Percentiles rank a stretch among this genome's conserved stretches.
Evolutionary conservation across 2,113 vertebrate genomes (phyloP).

Genomic region (Fukomys damarensis): DNA sequence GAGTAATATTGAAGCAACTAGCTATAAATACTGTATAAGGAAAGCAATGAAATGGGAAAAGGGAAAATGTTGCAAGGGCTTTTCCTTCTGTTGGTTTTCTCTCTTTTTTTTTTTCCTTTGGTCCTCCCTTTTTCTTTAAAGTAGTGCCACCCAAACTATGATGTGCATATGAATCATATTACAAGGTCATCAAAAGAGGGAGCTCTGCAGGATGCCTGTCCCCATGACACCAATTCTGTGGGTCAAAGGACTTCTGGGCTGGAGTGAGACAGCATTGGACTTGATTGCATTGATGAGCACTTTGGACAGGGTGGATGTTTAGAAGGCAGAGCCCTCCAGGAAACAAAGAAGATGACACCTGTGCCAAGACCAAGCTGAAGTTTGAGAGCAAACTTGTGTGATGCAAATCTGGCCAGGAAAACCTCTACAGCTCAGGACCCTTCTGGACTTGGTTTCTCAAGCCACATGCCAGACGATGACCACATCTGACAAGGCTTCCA

Average conservation of each 20-base stretch:
- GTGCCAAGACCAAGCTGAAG: neutral
- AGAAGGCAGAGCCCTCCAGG: neutral
- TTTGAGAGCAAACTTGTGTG: no score
- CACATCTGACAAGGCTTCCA: neutral
- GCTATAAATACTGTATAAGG: neutral
- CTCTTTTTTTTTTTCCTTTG: neutral
- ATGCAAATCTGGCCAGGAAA: neutral
- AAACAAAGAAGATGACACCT: neutral
- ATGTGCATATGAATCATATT: neutral
- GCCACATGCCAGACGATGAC: neutral
- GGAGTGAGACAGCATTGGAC: neutral
- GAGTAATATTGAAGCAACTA: neutral
- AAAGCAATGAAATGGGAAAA: neutral
- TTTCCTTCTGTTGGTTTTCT: neutral
- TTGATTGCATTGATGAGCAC: neutral
- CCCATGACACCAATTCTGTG: fast-evolving
- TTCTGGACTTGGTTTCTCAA: fast-evolving
- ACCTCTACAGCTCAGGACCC: neutral
- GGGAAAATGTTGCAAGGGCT: neutral
- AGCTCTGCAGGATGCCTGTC: neutral
- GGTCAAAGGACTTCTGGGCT: neutral
- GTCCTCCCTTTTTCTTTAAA: neutral
- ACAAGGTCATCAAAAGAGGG: neutral
- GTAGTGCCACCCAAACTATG: neutral
- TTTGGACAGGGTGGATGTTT: neutral